These are phyloP conservation scores for Gastrophysa polygoni DNA, from an alignment of 2,888 invertebrate species.

Conservation along the genomic window DNA sequence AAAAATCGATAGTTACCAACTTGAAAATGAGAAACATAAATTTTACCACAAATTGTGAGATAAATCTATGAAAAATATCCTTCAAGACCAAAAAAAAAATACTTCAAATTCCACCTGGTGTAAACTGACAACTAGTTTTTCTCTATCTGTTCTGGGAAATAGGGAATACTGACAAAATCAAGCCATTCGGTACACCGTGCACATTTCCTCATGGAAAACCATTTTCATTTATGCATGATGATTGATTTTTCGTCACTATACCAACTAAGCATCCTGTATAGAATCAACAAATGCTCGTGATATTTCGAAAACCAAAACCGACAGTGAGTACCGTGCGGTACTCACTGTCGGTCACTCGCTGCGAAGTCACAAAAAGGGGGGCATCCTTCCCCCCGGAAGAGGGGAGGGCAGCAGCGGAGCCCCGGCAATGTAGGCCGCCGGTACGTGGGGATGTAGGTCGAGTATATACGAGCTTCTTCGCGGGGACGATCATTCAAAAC, in stretches of 20 bases:
- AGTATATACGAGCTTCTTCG: slow-evolving; percentile 55
- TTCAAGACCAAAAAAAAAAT: no score
- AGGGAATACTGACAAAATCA: no score
- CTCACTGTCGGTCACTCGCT: slow-evolving; percentile 41
- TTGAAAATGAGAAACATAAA: no score
- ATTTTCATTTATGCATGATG: no score
- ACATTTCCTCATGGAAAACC: no score
- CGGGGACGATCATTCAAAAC: slow-evolving; percentile 49
- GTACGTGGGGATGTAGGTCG: slow-evolving; percentile 59
- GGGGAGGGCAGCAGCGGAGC: slow-evolving; percentile 37
- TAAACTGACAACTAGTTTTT: no score
- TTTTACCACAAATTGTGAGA: no score
- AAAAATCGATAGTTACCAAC: no score
- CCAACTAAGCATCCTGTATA: not conserved
- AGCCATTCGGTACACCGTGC: no score
- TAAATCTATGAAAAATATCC: no score
- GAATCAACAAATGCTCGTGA: not conserved
- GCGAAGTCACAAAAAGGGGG: slow-evolving; percentile 34
- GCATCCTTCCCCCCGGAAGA: slow-evolving; percentile 32
- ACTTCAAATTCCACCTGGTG: no score
- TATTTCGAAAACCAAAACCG: slow-evolving; percentile 3
- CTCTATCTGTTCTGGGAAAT: no score
- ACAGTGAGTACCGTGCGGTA: slow-evolving; percentile 46
- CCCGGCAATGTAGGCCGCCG: slow-evolving; percentile 53
- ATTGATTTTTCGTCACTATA: not conserved